Evolutionary conservation across 2,797 vertebrate genomes (phyloP).

Genomic region (Prunella strophiata): DNA sequence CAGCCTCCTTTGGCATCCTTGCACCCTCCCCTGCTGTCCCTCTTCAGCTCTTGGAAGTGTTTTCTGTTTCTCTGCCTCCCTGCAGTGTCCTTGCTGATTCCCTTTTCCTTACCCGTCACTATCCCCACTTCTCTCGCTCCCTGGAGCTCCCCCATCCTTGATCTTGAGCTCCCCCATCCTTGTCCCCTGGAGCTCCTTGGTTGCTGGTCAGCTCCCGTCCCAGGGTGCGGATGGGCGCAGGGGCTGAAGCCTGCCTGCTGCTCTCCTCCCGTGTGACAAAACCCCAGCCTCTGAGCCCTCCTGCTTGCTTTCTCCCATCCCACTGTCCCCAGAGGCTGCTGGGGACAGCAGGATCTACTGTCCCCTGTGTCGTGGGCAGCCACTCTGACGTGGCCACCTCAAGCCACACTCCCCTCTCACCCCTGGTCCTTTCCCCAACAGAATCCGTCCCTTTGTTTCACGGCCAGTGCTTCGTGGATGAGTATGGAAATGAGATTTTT

Average conservation of each 20-base stretch:
- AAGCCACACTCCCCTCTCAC: no score
- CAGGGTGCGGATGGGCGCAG: background rate
- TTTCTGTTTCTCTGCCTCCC: background rate
- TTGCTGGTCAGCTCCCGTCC: background rate
- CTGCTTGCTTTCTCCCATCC: background rate
- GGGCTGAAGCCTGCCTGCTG: background rate
- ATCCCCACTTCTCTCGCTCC: background rate
- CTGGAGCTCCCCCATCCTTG: no score
- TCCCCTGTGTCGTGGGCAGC: background rate
- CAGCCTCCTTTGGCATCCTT: fast-evolving
- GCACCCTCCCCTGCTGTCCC: background rate
- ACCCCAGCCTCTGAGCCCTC: background rate
- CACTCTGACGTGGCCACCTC: background rate
- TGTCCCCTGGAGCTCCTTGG: background rate
- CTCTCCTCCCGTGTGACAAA: fast-evolving
- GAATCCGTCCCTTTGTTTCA: no score
- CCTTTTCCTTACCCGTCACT: background rate
- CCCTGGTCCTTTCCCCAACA: background rate
- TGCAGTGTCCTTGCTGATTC: background rate
- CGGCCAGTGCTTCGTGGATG: no score
- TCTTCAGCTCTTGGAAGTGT: fast-evolving
- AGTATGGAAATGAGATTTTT: no score
- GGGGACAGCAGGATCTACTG: background rate
- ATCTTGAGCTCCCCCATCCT: background rate
- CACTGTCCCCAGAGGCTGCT: fast-evolving